These are phyloP conservation scores for Lota lota DNA, from an alignment of 2,113 vertebrate species.

Conservation along the genomic window DNA sequence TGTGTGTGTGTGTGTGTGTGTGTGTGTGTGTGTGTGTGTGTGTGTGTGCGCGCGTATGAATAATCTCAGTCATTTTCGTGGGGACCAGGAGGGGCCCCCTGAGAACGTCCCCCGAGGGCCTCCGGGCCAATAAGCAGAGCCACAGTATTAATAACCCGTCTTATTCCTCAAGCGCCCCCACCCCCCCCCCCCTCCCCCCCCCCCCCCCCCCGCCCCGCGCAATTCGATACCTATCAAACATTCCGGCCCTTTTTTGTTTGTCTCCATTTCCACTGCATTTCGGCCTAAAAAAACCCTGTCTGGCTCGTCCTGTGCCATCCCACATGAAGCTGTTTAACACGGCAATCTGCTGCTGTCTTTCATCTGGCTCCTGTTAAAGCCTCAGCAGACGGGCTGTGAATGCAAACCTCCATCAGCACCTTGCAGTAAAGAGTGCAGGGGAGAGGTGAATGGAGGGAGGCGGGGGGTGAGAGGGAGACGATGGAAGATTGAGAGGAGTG, in stretches of 20 bases:
- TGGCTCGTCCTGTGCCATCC: slow-evolving; percentile 65
- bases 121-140: slow-evolving; percentile 45
- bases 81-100: slow-evolving; percentile 25
- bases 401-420: slow-evolving; percentile 74
- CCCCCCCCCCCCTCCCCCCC: no score
- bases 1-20: neutral
- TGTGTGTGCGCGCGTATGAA: neutral
- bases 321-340: slow-evolving; percentile 70
- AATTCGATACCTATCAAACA: slow-evolving; percentile 66
- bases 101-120: slow-evolving; percentile 53
- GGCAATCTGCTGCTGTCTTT: slow-evolving; percentile 78
- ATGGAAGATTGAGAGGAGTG: neutral
- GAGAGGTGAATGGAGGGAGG: slow-evolving; percentile 30
- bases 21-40: neutral
- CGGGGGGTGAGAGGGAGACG: neutral
- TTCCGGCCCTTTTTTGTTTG: slow-evolving; percentile 68
- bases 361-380: slow-evolving; percentile 76
- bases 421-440: slow-evolving; percentile 58
- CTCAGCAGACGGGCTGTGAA: slow-evolving; percentile 71
- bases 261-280: slow-evolving; percentile 46
- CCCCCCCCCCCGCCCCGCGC: slow-evolving; percentile 31
- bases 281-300: slow-evolving; percentile 46
- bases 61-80: slow-evolving; percentile 14
- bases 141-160: slow-evolving; percentile 62
- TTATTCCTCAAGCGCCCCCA: slow-evolving; percentile 64